These are phyloP conservation scores for Ctenopoma multispine DNA, from an alignment of 2,797 vertebrate genomes.

Conservation along the genomic window DNA sequence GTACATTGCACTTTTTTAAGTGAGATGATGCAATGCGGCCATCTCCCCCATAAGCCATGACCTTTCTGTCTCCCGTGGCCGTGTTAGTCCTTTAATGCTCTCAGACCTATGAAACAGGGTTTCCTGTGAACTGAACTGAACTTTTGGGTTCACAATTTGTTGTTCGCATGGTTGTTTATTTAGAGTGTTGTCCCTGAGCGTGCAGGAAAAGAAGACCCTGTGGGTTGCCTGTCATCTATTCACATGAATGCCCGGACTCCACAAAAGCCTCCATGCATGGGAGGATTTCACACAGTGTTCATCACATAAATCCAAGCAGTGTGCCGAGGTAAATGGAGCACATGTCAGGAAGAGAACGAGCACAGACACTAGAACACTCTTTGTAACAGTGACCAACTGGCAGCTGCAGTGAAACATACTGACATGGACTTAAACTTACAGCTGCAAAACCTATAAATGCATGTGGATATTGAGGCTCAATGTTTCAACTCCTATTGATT, in stretches of 20 bases:
- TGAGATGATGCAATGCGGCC: conserved; percentile 18
- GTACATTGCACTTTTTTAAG: conserved; percentile 3
- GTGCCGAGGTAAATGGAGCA: conserved; percentile 58
- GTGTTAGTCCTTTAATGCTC: conserved; percentile 22
- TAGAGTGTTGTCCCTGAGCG: conserved; percentile 36
- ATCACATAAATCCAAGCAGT: conserved; percentile 61
- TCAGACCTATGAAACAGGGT: conserved; percentile 23
- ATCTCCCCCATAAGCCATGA: conserved; percentile 38
- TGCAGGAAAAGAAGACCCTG: conserved; percentile 36
- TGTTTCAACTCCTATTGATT: conserved; percentile 26
- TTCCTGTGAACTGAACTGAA: conserved; percentile 35
- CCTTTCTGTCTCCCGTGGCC: conserved; percentile 27
- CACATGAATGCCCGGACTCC: conserved; percentile 61
- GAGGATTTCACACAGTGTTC: conserved; percentile 61
- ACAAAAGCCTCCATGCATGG: conserved; percentile 60
- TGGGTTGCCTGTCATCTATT: conserved; percentile 26
- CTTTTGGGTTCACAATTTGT: conserved; percentile 26
- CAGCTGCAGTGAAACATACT: conserved; percentile 37
- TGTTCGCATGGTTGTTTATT: conserved; percentile 39
- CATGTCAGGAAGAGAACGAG: conserved; percentile 49
- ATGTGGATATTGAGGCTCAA: conserved; percentile 1
- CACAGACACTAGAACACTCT: conserved; percentile 59
- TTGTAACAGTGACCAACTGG: conserved; percentile 46
- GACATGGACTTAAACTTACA: conserved; percentile 25
- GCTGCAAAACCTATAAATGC: background rate